Evolutionary conservation across 2,797 vertebrate genomes (phyloP).

Genomic region (Gymnoscopelus braueri): DNA sequence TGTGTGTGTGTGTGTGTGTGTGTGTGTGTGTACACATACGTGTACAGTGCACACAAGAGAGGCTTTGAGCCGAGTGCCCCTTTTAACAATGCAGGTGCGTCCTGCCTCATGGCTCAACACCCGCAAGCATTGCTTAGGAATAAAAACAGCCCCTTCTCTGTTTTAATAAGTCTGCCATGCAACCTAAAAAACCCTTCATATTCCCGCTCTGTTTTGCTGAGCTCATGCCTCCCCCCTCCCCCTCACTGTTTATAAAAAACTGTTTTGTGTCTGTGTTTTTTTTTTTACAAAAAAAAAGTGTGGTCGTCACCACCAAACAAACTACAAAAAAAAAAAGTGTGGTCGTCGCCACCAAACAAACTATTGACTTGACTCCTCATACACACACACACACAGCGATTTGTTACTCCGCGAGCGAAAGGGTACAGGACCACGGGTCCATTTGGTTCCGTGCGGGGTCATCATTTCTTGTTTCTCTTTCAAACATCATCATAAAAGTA

Average conservation of each 20-base stretch:
- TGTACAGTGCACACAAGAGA: not conserved
- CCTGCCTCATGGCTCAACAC: constrained; percentile 47
- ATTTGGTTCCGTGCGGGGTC: no score
- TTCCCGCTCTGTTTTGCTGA: constrained; percentile 34
- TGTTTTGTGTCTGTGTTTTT: constrained; percentile 40
- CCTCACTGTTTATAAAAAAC: constrained; percentile 65
- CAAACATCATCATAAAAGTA: constrained; percentile 32
- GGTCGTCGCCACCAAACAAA: no score
- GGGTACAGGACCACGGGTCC: no score
- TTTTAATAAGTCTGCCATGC: constrained; percentile 47
- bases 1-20: not conserved
- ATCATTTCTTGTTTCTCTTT: no score
- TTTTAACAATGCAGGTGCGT: constrained; percentile 74
- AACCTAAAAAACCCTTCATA: constrained; percentile 34
- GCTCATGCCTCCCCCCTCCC: constrained; percentile 18
- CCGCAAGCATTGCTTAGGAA: constrained; percentile 48
- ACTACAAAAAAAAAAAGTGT: no score
- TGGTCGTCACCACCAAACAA: no score
- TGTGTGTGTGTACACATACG: not conserved
- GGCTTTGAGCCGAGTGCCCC: constrained; percentile 35
- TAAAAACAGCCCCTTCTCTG: constrained; percentile 22
- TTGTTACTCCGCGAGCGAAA: no score
- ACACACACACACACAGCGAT: no score
- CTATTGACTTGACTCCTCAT: no score
- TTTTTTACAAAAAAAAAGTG: constrained; percentile 18